Base-by-base conservation (phyloP, 92 coral and sea anemone genomes). In the Epizoanthus stellaris region DNA sequence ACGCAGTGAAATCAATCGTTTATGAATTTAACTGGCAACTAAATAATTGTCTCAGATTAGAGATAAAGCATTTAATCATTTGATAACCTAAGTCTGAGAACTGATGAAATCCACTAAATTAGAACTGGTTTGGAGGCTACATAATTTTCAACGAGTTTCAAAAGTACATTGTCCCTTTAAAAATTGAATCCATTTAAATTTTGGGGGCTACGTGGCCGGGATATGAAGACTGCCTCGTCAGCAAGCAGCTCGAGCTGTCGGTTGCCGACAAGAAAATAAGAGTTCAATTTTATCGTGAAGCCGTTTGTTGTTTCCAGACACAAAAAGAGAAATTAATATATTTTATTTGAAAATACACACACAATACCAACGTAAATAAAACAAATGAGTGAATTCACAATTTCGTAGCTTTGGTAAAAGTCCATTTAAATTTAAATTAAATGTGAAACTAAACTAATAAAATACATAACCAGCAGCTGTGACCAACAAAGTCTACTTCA, bases 251-350 rank as follows among this genome's bases (percentile, higher is more conserved):
- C 20, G 1, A 13, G 61, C 43, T 40, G 30, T 3, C 13, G 57
- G 17, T 30, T 30, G 36, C 36, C 36, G 36, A 64, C 38, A 25
- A 38, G 21, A 79, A 63, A 25, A 79, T 16, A 62, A 2, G 56
- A 11, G 14, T 1, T 11, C 56, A 52, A 13, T 1, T 52, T 52
- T 52, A 52, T 52, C 56, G 13, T 52, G 56, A 52, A 52, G 15
- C 10, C 12, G 59, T 40, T 16, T 56, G 62, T 60, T 38, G 20
- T 9, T 39, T 3, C 23, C n/a, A 0, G 70, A 61, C 60, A 60
- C 61, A 62, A 79, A 79, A 79, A 43, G 25, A 63, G 62, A 79
- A 79, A 63, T 79, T 63, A 79, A 79, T 63, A 45, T 79, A 61
- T 64, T 79, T 21, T 59, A 79, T 62, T 40, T 63, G 47, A 79